phyloP scores from a whole-genome alignment of 2,888 invertebrate genomes.

The Trichogramma evanescens region DNA sequence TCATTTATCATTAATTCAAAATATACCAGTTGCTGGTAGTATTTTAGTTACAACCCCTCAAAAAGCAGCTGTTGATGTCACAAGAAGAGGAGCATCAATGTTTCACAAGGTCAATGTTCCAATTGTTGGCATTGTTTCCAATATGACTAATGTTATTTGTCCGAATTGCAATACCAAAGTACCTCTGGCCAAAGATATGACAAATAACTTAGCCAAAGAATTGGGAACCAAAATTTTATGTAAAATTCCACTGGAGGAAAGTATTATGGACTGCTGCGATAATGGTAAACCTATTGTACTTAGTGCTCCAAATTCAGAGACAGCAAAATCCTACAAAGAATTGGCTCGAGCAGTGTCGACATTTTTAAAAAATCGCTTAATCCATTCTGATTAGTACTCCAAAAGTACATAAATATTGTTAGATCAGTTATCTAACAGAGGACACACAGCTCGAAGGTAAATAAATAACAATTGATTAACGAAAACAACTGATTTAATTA shows the following conservation, averaged over 20 bases:
- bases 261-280: conserved; percentile 64
- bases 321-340: conserved; percentile 36
- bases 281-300: conserved; percentile 70
- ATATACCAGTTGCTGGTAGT: conserved; percentile 76
- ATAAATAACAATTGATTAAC: neutral
- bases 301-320: conserved; percentile 54
- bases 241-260: conserved; percentile 66
- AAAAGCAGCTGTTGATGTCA: conserved; percentile 77
- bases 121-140: conserved; percentile 81
- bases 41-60: conserved; percentile 92
- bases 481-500: neutral
- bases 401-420: too few relatives aligned
- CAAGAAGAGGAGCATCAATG: conserved; percentile 80
- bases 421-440: too few relatives aligned
- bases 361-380: conserved; percentile 33
- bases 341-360: conserved; percentile 35
- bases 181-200: conserved; percentile 66
- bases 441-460: neutral
- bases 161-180: conserved; percentile 68
- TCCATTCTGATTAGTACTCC: conserved; percentile 11
- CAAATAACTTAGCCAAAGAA: conserved; percentile 56
- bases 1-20: conserved; percentile 84
- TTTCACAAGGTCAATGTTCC: conserved; percentile 76
- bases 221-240: conserved; percentile 60
- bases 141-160: conserved; percentile 79